Evolutionary conservation across 2,797 vertebrate genomes (phyloP), one percentile per base, ranked within the genome.

Genomic region (Malacoraja senta): DNA sequence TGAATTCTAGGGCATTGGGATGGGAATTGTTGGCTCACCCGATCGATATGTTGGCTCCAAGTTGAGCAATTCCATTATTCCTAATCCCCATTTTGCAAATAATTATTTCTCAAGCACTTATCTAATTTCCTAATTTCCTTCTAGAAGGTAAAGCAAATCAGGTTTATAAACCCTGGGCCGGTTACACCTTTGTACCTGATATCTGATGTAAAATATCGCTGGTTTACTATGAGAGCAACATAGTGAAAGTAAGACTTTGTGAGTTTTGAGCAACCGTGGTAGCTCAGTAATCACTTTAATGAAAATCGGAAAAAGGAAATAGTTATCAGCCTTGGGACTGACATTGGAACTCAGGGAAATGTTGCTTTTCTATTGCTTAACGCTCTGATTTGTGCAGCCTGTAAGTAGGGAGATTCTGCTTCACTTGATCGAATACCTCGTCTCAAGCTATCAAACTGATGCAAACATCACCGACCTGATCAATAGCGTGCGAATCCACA

Each of bases 371-470:
- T n/a, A 0, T 24, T 38, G 68, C 21, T 76, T 92, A n/a, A 92
- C n/a, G 15, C 38, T 92, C 9, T 92, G 71, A 44, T n/a, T 92
- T 53, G 26, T 76, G 90, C 58, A 92, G 90, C 68, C 90, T 10
- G 15, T 92, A 13, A 32, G 90, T 71, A 53, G 90, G 9, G 90
- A 92, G 71, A 10, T 92, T 44, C 71, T 92, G 71, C 90, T 92
- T 12, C 90, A 92, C 76, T 53, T 92, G 21, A 76, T 92, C 24
- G 68, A 92, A 74, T 76, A 76, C 32, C 90, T 92, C 71, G 71
- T 92, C n/a, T 74, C 90, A 44, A 76, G 38, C 58, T 92, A 92
- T 53, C 71, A 71, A 44, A 24, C 44, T 1, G 71, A 92, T 44
- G 13, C 35, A 26, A 74, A 76, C 38, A 76, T 92, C 71, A 92